A percentile compares a stretch with the other conserved stretches of the same genome.
These are phyloP conservation scores for Drosophila fungiperda DNA, from an alignment of 2,888 invertebrate genomes.

Conservation along the genomic window DNA sequence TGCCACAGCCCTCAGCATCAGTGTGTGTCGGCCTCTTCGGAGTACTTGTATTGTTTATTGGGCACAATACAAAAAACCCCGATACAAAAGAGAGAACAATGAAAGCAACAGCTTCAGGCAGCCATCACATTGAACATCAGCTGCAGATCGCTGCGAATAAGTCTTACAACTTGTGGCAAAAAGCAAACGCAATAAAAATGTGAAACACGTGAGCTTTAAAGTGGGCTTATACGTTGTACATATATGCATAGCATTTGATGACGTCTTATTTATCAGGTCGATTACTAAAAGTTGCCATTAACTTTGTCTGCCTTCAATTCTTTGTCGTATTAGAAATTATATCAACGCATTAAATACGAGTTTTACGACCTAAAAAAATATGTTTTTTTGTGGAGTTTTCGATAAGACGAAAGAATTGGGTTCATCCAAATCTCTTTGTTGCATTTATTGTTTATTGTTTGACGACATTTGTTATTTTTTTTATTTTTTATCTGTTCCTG, in stretches of 20 bases:
- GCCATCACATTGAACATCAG: conserved; percentile 54
- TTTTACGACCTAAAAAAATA: background rate
- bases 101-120: conserved; percentile 40
- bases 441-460: background rate
- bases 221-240: background rate
- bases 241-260: conserved; percentile 1
- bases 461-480: background rate
- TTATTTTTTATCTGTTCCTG: background rate
- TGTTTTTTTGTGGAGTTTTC: background rate
- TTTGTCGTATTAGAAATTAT: background rate
- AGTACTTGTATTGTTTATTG: conserved; percentile 62
- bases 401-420: background rate
- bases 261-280: conserved; percentile 18
- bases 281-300: background rate
- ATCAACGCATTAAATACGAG: background rate
- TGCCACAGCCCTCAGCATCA: conserved; percentile 11
- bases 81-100: conserved; percentile 71
- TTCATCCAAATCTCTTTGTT: background rate
- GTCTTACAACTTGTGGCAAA: conserved; percentile 13
- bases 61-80: conserved; percentile 56
- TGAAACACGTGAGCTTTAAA: conserved; percentile 26
- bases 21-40: conserved; percentile 29
- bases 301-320: background rate
- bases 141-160: conserved; percentile 19
- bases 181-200: conserved; percentile 30